These are phyloP conservation scores for Cynoglossus semilaevis DNA, from an alignment of 2,113 vertebrate genomes.

Conservation along the genomic window DNA sequence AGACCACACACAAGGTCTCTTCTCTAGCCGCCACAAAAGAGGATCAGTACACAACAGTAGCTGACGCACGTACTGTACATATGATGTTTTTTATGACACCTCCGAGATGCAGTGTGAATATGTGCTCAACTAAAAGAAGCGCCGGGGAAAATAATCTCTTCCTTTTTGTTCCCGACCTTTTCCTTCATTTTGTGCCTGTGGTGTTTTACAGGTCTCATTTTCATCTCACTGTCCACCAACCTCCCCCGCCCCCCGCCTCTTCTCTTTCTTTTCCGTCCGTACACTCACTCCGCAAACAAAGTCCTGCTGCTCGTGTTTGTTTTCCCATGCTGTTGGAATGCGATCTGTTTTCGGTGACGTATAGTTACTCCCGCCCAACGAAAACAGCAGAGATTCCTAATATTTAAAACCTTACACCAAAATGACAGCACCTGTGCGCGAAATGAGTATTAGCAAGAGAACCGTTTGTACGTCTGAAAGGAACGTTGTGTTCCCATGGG, in stretches of 20 bases:
- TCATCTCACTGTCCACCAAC: slow-evolving; percentile 13
- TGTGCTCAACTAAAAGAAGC: slow-evolving; percentile 11
- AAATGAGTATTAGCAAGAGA: too few species aligned
- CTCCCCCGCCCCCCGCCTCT: slow-evolving; percentile 10
- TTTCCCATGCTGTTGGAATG: slow-evolving; percentile 70
- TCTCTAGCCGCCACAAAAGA: slow-evolving; percentile 60
- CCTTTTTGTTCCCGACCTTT: slow-evolving; percentile 6
- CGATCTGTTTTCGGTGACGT: slow-evolving; percentile 24
- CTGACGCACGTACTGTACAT: slow-evolving; percentile 36
- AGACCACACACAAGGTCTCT: slow-evolving; percentile 74
- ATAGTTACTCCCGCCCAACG: slow-evolving; percentile 11
- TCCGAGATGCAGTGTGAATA: slow-evolving; percentile 21
- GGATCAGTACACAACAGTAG: slow-evolving; percentile 18
- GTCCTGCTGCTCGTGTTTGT: slow-evolving; percentile 24
- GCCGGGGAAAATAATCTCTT: slow-evolving; percentile 1
- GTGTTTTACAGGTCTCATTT: slow-evolving; percentile 4
- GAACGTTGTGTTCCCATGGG: too few species aligned
- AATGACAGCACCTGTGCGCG: slow-evolving; percentile 36
- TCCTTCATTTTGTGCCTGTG: slow-evolving; percentile 2
- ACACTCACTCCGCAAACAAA: slow-evolving; percentile 6
- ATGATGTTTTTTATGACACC: slow-evolving; percentile 32
- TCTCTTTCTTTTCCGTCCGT: slow-evolving; percentile 15
- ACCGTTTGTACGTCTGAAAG: too few species aligned
- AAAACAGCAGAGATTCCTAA: slow-evolving; percentile 31
- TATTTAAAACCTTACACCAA: slow-evolving; percentile 39